Evolutionary conservation across 2,888 invertebrate species (phyloP), one percentile per base, ranked within the genome.

Genomic region (Plagodis pulveraria): DNA sequence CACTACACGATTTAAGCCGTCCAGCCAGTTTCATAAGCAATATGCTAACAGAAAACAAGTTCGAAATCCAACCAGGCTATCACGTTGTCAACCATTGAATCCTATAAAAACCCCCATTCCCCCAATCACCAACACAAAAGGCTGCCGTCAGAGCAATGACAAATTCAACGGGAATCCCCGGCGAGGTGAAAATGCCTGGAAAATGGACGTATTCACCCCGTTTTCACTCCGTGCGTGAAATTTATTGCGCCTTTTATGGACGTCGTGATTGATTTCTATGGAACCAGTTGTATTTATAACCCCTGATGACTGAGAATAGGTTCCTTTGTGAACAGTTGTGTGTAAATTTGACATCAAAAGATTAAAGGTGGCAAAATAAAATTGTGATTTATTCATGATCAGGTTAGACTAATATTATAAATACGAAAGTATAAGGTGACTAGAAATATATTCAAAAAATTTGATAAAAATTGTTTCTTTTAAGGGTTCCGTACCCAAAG

Each of bases 141-240:
- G 50, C 60, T 48, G 57, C 50, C 32, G 58, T 10, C 55, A 51
- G 56, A 63, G 62, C 56, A 67, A 65, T 60, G 65, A 67, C 67
- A 63, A 63, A 67, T 65, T 51, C 67, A 60, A 50, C 60, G 58
- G 43, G 56, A 60, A 62, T 50, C 56, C 60, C 47, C 50, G 22
- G 49, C 36, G 80, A 86, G 87, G 88, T 88, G 89, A 85, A 88
- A 86, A 85, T 83, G 80, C 78, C 79, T 83, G 87, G 87, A 86
- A 88, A 88, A 88, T 86, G 80, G 80, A 70, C 76, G 66, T 52
- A 51, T 63, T 62, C 58, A 58, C 47, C 53, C 57, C 58, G 69
- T 68, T 36, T 36, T 36, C 36, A 36, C 36, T 10, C 40, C 40
- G 40, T 40, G 40, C 40, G 64, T 66, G 50, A 46, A 74, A 87